Evolutionary conservation across 2,888 invertebrate species (phyloP).

Genomic region (Agrotis puta): DNA sequence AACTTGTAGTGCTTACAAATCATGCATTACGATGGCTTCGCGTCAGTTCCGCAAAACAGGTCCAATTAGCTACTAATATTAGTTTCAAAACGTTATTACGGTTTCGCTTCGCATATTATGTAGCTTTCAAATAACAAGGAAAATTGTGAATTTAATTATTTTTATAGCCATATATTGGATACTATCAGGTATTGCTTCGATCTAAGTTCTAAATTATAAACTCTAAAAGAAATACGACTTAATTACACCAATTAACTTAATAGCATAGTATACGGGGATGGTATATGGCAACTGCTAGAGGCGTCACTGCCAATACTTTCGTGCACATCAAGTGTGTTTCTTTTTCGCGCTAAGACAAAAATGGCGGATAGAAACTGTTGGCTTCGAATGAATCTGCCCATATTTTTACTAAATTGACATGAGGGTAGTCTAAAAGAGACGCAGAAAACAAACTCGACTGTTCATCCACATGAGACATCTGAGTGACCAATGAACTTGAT

Average conservation of each 20-base stretch:
- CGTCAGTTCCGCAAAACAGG: conserved; percentile 51
- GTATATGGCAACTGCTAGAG: not conserved
- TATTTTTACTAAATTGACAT: not conserved
- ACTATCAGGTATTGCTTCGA: not conserved
- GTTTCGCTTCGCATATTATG: conserved; percentile 14
- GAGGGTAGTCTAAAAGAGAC: not conserved
- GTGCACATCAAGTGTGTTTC: not conserved
- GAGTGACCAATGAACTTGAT: too few relatives aligned
- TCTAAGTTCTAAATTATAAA: conserved; percentile 8
- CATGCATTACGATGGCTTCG: conserved; percentile 51
- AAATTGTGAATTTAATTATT: conserved; percentile 33
- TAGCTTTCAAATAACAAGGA: conserved; percentile 41
- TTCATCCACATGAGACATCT: not conserved
- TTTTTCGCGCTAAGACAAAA: too few relatives aligned
- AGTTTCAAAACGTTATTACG: conserved; percentile 41
- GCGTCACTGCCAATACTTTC: not conserved
- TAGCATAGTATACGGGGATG: not conserved
- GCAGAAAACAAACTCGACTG: not conserved
- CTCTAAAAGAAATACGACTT: not conserved
- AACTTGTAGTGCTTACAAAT: conserved; percentile 29
- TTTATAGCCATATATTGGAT: conserved; percentile 3
- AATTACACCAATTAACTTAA: conserved; percentile 23
- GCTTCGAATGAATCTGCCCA: not conserved
- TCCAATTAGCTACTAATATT: conserved; percentile 57
- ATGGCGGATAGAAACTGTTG: not conserved